Evolutionary conservation across 2,888 invertebrate species (phyloP).

Genomic region (Tetanocera ferruginea): DNA sequence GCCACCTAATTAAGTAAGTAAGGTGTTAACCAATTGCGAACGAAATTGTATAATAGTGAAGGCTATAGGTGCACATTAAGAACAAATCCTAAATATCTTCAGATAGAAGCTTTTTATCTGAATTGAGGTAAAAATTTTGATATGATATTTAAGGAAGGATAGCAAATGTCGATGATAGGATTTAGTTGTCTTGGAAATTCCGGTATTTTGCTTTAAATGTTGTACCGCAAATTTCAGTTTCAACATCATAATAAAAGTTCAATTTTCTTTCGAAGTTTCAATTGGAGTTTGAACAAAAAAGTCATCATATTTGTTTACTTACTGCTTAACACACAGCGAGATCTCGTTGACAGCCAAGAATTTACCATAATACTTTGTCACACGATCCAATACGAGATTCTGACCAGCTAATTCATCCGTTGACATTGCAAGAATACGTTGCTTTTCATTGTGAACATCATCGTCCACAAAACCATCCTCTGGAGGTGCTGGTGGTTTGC

Average conservation of each 20-base stretch:
- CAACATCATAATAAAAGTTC: no score
- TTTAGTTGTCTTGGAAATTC: no score
- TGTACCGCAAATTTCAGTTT: no score
- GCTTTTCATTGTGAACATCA: slow-evolving; percentile 74
- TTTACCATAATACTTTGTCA: slow-evolving; percentile 82
- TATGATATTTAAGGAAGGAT: no score
- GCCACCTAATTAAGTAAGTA: no score
- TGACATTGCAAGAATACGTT: slow-evolving; percentile 70
- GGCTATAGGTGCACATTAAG: no score
- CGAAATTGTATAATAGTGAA: no score
- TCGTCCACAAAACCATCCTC: slow-evolving; percentile 69
- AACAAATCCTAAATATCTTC: no score
- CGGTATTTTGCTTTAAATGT: not conserved
- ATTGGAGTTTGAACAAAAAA: not conserved
- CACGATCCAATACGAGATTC: slow-evolving; percentile 75
- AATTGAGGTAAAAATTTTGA: no score
- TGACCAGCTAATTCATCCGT: slow-evolving; percentile 66
- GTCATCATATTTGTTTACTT: slow-evolving; percentile 46
- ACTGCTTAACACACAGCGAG: slow-evolving; percentile 71
- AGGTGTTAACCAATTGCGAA: no score
- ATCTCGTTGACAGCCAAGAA: slow-evolving; percentile 85
- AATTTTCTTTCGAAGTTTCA: not conserved
- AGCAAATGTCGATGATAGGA: no score
- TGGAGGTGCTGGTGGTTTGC: slow-evolving; percentile 60
- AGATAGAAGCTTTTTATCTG: no score